Evolutionary conservation across 2,888 invertebrate genomes (phyloP), one percentile per base, ranked within the genome.

Genomic region (Macaria notata): DNA sequence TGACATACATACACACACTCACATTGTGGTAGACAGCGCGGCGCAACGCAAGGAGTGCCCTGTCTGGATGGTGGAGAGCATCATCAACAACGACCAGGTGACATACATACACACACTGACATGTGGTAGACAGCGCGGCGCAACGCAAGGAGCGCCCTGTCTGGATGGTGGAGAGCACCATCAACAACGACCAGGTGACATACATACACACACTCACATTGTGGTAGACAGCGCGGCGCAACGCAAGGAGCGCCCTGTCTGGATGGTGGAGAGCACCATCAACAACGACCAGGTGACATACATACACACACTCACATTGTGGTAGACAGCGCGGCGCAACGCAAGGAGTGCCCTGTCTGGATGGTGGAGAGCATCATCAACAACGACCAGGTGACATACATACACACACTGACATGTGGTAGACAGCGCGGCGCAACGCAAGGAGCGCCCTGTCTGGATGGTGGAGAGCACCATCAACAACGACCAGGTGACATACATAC

Each of bases 401-500:
- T n/a, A n/a, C n/a, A n/a, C n/a, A n/a, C n/a, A n/a, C n/a, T n/a
- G n/a, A n/a, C n/a, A n/a, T n/a, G n/a, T n/a, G n/a, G n/a, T n/a
- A 36, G 93, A 93, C 61, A 77, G 86, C 45, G 83, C 86, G 47
- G 92, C 93, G 49, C 92, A 92, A 56, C 93, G 95, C 61, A 98
- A 98, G 86, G 97, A 98, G 75, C 94, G 96, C 54, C 99, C 99
- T 1, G 95, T 98, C 63, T 99, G 99, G 98, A 87, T 99, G 97
- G 94, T 95, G 56, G 97, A 98, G 84, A 98, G 98, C 76, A 99
- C 98, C 45, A 95, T 98, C 69, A 93, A 94, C 51, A 93, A 93
- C 52, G 93, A 94, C 9, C 89, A 87, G 83, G 89, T 88, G 19
- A 19, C 19, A 19, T 19, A 19, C 19, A 2, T 19, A 19, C 19